Base-by-base conservation (phyloP, 2,888 invertebrate genomes). In the Thymelicus acteon region DNA sequence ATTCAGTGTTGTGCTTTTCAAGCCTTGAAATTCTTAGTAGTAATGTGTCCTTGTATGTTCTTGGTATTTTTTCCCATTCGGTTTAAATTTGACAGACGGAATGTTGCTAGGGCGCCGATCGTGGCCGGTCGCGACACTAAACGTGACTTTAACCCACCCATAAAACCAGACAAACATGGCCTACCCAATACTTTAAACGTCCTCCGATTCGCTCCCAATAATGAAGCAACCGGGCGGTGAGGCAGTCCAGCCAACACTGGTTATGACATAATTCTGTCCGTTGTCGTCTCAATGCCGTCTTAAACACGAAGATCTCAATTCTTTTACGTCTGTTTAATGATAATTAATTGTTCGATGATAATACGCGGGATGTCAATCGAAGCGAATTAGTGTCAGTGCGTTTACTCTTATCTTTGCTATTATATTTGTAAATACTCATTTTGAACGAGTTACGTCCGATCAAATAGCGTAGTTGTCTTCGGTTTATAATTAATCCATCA, bases 261-360 rank as follows among this genome's bases (percentile, higher is more conserved):
- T 82, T 82, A 84, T 79, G 80, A 82, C 81, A 84, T 87, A 89
- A 92, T 91, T 86, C 89, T 83, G 86, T 80, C 83, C 81, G 87
- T 88, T 92, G 92, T 92, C 91, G 84, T 92, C 91, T 93, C 93
- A 93, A 92, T 93, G 93, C 91, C 92, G 88, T 84, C 84, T 87
- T 79, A 82, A 82, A 81, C 92, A 92, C 92, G 92, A 91, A 82
- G 83, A 89, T 88, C 86, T 85, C 79, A 84, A 83, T 85, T 86
- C 87, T 89, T 91, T 90, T 86, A 83, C 82, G 76, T 82, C 81
- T 86, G 79, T 86, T 84, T 90, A 91, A 89, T 89, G 86, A 89
- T 90, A 88, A 91, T 90, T 91, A 91, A 91, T 92, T 88, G 90
- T 85, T 80, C 79, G 82, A 80, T 84, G 85, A 86, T 89, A 86